Conservation (phyloP, 2,797 vertebrate species). For the Peromyscus melanophrys region DNA sequence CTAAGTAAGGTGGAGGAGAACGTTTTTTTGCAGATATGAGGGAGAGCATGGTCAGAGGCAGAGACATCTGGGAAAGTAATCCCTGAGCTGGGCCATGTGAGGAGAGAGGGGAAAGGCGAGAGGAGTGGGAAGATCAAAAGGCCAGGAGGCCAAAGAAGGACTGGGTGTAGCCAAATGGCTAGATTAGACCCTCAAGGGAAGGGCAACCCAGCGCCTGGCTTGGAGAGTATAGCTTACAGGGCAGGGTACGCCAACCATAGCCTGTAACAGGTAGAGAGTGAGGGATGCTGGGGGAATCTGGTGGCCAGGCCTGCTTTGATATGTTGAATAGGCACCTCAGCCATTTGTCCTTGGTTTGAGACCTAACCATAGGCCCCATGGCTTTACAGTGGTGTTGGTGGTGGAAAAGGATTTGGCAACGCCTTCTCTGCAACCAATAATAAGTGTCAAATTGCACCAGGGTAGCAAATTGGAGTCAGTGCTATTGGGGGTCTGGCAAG, state of each 20-base stretch:
- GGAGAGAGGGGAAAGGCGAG: not conserved
- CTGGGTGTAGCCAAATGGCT: not conserved
- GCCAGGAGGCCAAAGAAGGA: not conserved
- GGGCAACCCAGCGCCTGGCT: no score
- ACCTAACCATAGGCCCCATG: not conserved
- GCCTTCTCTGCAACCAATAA: not conserved
- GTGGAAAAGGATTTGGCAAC: not conserved
- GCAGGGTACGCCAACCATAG: no score
- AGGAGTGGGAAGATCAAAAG: not conserved
- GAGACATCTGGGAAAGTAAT: not conserved
- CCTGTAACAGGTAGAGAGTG: not conserved
- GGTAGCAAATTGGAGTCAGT: fast-evolving
- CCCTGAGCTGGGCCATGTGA: not conserved
- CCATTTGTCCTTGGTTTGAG: not conserved
- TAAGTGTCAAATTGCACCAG: not conserved
- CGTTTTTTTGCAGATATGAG: not conserved
- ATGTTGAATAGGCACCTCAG: not conserved
- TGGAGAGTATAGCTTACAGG: not conserved
- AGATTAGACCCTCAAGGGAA: not conserved
- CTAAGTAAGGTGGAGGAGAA: no score
- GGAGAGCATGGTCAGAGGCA: not conserved
- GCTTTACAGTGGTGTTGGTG: not conserved
- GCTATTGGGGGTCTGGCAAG: not conserved
- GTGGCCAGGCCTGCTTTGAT: not conserved
- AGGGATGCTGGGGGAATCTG: no score